Conservation (phyloP, 2,888 invertebrate genomes). For the Papilio gigon region DNA sequence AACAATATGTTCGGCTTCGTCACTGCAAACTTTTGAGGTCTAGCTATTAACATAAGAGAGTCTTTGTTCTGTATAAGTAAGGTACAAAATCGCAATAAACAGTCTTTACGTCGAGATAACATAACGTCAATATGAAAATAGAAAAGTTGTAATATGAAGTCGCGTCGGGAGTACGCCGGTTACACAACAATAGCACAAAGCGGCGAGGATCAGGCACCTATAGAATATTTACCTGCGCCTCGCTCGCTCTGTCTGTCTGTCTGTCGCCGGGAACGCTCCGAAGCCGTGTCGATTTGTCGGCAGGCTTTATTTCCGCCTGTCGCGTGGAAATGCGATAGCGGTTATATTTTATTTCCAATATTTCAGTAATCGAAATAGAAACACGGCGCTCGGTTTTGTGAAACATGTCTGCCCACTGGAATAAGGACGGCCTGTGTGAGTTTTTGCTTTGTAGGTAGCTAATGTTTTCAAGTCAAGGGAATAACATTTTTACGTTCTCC, state of each 20-base stretch:
- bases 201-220: conserved; percentile 35
- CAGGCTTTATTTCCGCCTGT: conserved; percentile 79
- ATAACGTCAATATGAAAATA: conserved; percentile 8
- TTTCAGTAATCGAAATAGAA: conserved; percentile 71
- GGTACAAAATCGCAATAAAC: background rate
- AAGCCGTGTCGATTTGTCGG: conserved; percentile 60
- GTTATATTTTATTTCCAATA: conserved; percentile 70
- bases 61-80: background rate
- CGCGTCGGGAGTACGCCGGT: conserved; percentile 19
- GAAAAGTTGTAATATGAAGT: conserved; percentile 25
- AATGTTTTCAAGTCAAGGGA: conserved; percentile 28
- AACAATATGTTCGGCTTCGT: background rate
- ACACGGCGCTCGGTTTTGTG: conserved; percentile 52
- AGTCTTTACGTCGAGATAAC: background rate
- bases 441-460: conserved; percentile 36
- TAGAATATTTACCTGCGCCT: conserved; percentile 39
- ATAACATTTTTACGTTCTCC: conserved; percentile 24
- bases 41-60: background rate
- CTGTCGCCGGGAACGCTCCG: conserved; percentile 41
- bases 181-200: conserved; percentile 38
- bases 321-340: conserved; percentile 75
- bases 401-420: conserved; percentile 39
- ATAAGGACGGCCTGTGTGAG: conserved; percentile 18
- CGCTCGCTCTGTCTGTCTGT: conserved; percentile 34
- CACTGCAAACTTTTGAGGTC: background rate